Evolutionary conservation across 2,888 invertebrate genomes (phyloP), one percentile per base, ranked within the genome.

Genomic region (Lycaena phlaeas): DNA sequence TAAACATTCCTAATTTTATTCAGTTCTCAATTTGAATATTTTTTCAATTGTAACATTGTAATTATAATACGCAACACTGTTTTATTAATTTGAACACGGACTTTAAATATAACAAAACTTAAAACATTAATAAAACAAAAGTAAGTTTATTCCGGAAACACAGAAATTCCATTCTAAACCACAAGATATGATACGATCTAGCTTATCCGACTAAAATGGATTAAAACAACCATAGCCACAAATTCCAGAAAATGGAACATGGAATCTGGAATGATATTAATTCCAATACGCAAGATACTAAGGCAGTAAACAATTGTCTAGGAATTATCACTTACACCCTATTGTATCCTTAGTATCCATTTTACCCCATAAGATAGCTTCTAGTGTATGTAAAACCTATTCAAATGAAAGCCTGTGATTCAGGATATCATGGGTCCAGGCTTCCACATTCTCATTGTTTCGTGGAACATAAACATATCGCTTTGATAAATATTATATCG

Each of bases 381-480:
- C 59, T 59, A 59, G 64, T 64, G 60, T 72, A 72, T 70, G 69
- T 68, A 74, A n/a, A 73, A 67, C 61, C 66, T 57, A 71, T 75
- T 72, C 59, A 65, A 71, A 70, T 68, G 64, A 56, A 57, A 60
- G 54, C 61, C 39, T 44, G 49, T 50, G 51, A 49, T 49, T 53
- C 43, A 41, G 38, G 39, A 39, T 39, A 39, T 30, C 39, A 30
- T 7, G n/a, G 28, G 17, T 17, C 18, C 27, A 39, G 28, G 30
- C 29, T 22, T 12, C 22, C 30, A 18, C 14, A 18, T 25, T 39
- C 25, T 30, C 25, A 30, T 30, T 30, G 30, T 39, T 7, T 14
- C n/a, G 18, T 18, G 17, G 18, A 22, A 18, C 31, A 18, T 34
- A 34, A 34, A 34, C 22, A 34, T 34, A 34, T 34, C 22, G 12